phyloP scores from a whole-genome alignment of 1,140 invertebrate genomes.

The Drosophila sturtevanti region DNA sequence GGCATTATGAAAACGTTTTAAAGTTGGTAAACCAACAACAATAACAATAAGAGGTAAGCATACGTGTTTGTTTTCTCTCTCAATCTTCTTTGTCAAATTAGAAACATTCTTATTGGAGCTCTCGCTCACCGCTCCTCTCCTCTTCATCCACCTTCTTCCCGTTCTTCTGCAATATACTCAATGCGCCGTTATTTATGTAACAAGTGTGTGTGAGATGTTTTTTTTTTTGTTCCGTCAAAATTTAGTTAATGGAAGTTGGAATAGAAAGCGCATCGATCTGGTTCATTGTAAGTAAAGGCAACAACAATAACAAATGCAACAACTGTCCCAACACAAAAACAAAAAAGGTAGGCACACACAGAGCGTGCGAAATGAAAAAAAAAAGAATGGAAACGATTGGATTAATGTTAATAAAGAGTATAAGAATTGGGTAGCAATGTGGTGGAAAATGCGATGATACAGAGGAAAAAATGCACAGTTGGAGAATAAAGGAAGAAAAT shows the following conservation, averaged over 20 bases:
- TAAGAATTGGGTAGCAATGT: no score
- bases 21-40: conserved; percentile 52
- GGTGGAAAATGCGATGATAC: no score
- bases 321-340: background rate
- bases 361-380: background rate
- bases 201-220: conserved; percentile 67
- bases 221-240: conserved; percentile 12
- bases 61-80: conserved; percentile 3
- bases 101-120: conserved; percentile 48
- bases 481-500: no score
- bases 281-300: conserved; percentile 46
- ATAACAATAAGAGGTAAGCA: conserved; percentile 53
- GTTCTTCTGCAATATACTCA: conserved; percentile 63
- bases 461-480: no score
- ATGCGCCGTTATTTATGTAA: conserved; percentile 80
- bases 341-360: background rate
- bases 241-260: conserved; percentile 48
- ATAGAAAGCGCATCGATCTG: conserved; percentile 73
- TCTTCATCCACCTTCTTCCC: conserved; percentile 64
- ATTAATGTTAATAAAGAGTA: no score
- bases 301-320: background rate
- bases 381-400: no score
- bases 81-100: conserved; percentile 63
- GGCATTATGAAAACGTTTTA: conserved; percentile 68
- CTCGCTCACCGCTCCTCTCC: conserved; percentile 33